A percentile compares a stretch with the other conserved stretches of the same genome.
Conservation (phyloP, 1,140 invertebrate species). For the Meloidogyne floridensis region DNA sequence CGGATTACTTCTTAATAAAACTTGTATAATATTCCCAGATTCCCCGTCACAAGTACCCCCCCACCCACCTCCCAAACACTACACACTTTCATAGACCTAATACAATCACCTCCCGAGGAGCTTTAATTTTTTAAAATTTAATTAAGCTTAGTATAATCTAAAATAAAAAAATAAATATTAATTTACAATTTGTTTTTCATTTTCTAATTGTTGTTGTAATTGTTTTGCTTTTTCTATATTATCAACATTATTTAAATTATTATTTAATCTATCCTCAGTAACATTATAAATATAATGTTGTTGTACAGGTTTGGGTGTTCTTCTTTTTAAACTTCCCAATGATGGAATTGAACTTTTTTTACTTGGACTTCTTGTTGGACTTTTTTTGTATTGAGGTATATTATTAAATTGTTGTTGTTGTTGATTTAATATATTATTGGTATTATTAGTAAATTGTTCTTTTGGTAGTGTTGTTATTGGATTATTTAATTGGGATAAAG, state of each 20-base stretch:
- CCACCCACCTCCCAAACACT: too few species aligned
- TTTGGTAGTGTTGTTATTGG: not conserved
- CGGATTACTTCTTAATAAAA: too few species aligned
- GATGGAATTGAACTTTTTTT: slow-evolving; percentile 14
- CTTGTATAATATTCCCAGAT: too few species aligned
- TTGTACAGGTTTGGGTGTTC: not conserved
- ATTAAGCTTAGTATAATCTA: too few species aligned
- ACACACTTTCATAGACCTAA: too few species aligned
- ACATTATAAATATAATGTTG: slow-evolving; percentile 32
- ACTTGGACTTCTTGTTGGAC: slow-evolving; percentile 10
- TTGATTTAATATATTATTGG: not conserved
- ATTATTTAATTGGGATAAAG: not conserved
- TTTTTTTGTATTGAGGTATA: not conserved
- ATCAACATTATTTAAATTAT: not conserved
- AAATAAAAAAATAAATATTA: too few species aligned
- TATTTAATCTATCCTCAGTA: slow-evolving; percentile 16
- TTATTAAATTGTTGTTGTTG: slow-evolving; percentile 2
- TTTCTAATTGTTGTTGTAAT: slow-evolving; percentile 1
- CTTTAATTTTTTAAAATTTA: too few species aligned
- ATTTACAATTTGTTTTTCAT: not conserved
- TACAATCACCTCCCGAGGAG: too few species aligned
- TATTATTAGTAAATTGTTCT: not conserved
- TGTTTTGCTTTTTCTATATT: not conserved
- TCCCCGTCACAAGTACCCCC: too few species aligned
- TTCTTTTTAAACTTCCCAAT: slow-evolving; percentile 9